Base-by-base conservation (phyloP, 2,797 vertebrate species). In the Poecilia wingei region DNA sequence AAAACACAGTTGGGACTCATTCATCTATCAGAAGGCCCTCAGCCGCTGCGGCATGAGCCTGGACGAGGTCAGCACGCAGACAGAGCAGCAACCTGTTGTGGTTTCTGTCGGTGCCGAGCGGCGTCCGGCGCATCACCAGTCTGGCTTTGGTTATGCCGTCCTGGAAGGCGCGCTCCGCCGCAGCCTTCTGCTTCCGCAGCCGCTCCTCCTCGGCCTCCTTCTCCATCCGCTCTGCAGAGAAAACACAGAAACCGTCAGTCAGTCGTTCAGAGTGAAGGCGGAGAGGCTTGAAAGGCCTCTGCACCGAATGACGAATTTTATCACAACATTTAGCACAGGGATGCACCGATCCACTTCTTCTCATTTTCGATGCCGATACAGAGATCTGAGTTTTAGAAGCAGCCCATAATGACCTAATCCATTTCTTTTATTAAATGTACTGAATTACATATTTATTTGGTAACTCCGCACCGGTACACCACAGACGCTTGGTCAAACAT, bases 21-120 rank as follows among this genome's bases (percentile, higher is more conserved):
- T 69, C 3, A 51, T 1, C 1, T 3, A 33, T 51, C 13, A 55
- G 18, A 41, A 39, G 25, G 5, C 1, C 5, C 6, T 20, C 28
- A 0, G 61, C 2, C 4, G 33, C 8, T 7, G 6, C 3, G 2
- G 28, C 31, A 6, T 36, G 16, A 3, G 51, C 14, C 10, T 5
- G 0, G 31, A 49, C 18, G 18, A 64, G 47, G 22, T 41, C 0
- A 9, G 7, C 3, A 2, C 6, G 33, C 20, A 4, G 53, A 66
- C 22, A 41, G 13, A 68, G 46, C 59, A 77, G 91, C 86, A 33
- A 98, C 97, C 98, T 96, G 95, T 98, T 99, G 82, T 99, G 98
- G 84, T 97, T 98, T 47, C 98, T 96, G 85, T 99, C 98, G 0
- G 98, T 99, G 61, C 98, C 98, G n/a, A 99, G 85, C 0, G 98